phyloP scores from a whole-genome alignment of 2,797 vertebrate species.

The Malurus leucopterus region DNA sequence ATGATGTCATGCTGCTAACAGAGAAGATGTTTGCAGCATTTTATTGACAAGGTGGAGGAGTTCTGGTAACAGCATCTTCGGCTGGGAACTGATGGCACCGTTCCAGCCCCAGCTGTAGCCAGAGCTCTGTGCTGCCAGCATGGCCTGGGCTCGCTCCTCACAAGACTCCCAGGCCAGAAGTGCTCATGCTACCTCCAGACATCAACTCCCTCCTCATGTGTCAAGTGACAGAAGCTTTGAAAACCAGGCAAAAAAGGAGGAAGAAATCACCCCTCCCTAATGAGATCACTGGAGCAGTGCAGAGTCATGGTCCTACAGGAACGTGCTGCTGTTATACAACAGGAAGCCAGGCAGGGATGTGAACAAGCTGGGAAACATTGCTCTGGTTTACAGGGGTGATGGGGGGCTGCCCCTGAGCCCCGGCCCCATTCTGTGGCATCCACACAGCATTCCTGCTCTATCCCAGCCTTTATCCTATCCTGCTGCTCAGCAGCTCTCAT shows the following conservation, averaged over 20 bases:
- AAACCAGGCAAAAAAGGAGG: neutral
- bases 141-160: neutral
- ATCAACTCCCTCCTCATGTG: constrained; percentile 26
- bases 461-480: neutral
- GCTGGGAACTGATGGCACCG: constrained; percentile 42
- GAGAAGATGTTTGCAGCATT: constrained; percentile 42
- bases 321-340: constrained; percentile 3
- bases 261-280: constrained; percentile 36
- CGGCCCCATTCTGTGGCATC: neutral
- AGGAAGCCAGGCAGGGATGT: neutral
- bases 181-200: constrained; percentile 7
- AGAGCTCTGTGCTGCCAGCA: neutral
- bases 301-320: constrained; percentile 48
- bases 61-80: constrained; percentile 62
- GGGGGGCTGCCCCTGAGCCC: neutral
- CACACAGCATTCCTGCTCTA: fast-evolving
- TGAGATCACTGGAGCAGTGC: constrained; percentile 48
- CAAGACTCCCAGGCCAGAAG: neutral
- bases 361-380: neutral
- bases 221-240: constrained; percentile 18
- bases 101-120: constrained; percentile 46
- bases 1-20: constrained; percentile 58
- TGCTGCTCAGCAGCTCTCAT: fast-evolving
- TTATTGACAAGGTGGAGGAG: constrained; percentile 65
- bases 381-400: neutral